Evolutionary conservation across 2,113 vertebrate genomes (phyloP).

Genomic region (Anoura caudifer): DNA sequence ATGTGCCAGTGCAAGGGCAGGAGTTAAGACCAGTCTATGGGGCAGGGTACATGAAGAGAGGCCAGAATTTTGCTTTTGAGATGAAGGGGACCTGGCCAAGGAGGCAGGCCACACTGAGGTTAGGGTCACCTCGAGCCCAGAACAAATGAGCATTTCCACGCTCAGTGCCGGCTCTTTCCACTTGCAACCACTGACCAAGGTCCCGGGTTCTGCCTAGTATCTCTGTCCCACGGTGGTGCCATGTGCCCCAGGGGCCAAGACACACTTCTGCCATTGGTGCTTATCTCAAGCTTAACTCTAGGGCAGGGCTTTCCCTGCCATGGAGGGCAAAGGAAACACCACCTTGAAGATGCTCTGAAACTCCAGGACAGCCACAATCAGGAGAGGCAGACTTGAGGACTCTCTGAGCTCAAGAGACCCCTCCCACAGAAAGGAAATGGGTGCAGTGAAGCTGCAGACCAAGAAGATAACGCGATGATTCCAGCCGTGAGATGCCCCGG

Average conservation of each 20-base stretch:
- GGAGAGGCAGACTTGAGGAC: neutral
- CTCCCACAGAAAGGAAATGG: neutral
- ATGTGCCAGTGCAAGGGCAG: neutral
- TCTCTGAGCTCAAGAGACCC: neutral
- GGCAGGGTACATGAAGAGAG: neutral
- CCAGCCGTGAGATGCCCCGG: neutral
- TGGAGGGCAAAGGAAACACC: accelerated
- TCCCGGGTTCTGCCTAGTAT: neutral
- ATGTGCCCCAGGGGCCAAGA: neutral
- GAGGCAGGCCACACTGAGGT: neutral
- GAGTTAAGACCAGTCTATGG: neutral
- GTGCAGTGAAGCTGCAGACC: neutral
- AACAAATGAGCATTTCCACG: neutral
- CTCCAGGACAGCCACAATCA: neutral
- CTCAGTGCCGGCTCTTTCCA: neutral
- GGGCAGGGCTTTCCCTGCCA: neutral
- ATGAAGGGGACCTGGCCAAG: neutral
- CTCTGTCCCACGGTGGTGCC: neutral
- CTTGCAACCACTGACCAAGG: neutral
- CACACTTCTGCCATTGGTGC: accelerated
- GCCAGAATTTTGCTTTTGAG: neutral
- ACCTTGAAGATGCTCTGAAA: neutral
- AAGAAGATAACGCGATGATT: neutral
- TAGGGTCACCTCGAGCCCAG: neutral
- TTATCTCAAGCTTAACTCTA: neutral